A percentile compares a stretch with the other conserved stretches of the same genome.
Conservation (phyloP, 2,888 invertebrate species). For the Zootermopsis nevadensis region DNA sequence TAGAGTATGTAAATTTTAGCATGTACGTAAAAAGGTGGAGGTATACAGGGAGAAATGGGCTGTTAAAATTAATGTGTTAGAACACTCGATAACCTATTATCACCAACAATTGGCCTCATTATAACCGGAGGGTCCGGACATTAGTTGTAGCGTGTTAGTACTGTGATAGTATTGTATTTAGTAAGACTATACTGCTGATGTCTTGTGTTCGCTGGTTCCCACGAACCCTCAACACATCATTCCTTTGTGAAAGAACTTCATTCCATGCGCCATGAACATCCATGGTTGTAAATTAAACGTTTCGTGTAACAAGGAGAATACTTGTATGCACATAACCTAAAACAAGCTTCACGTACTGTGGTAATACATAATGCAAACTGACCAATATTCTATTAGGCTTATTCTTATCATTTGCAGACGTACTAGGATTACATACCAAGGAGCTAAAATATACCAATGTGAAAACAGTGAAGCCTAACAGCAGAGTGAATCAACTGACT, state of each 20-base stretch:
- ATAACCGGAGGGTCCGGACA: conserved; percentile 19
- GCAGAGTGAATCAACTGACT: too few relatives aligned
- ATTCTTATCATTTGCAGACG: too few relatives aligned
- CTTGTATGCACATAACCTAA: background rate
- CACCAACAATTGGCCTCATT: conserved; percentile 42
- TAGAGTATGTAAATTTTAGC: background rate
- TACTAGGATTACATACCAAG: too few relatives aligned
- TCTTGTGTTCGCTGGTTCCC: background rate
- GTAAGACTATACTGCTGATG: background rate
- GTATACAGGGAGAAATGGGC: background rate
- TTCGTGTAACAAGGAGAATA: conserved; percentile 1
- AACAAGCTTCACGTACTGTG: background rate
- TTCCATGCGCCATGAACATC: background rate
- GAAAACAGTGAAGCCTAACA: too few relatives aligned
- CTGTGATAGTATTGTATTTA: background rate
- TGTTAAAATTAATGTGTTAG: conserved; percentile 26
- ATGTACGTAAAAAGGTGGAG: background rate
- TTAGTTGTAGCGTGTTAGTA: conserved; percentile 19
- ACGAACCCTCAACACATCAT: background rate
- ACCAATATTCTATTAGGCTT: too few relatives aligned
- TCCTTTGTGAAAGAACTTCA: background rate
- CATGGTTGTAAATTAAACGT: background rate
- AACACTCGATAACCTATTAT: conserved; percentile 41
- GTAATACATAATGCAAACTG: background rate
- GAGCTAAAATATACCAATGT: too few relatives aligned